A percentile compares a stretch with the other conserved stretches of the same genome.
phyloP scores from a whole-genome alignment of 2,113 vertebrate species.

The Petrocephalus microphthalmus region DNA sequence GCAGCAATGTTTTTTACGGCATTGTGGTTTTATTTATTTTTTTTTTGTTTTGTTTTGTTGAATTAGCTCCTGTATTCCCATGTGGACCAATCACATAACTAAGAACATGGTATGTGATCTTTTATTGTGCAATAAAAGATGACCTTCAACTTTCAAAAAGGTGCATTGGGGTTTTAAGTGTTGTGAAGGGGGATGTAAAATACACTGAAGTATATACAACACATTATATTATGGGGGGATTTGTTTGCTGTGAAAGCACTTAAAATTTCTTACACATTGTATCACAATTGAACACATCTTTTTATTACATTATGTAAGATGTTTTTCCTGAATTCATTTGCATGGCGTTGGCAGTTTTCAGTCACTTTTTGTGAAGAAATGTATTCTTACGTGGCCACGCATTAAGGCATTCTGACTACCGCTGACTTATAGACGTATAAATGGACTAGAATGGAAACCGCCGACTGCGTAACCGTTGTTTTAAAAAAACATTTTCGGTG shows the following conservation, averaged over 20 bases:
- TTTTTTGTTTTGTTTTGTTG: slow-evolving; percentile 33
- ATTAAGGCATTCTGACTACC: background rate
- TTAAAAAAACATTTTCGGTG: background rate
- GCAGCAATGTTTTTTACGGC: slow-evolving; percentile 31
- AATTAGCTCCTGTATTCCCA: slow-evolving; percentile 57
- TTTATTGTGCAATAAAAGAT: slow-evolving; percentile 72
- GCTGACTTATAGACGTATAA: background rate
- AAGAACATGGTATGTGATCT: slow-evolving; percentile 62
- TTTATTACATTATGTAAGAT: background rate
- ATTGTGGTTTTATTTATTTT: slow-evolving; percentile 31
- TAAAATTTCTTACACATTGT: background rate
- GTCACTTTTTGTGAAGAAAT: background rate
- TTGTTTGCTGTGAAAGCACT: background rate
- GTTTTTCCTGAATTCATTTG: background rate
- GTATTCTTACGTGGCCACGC: background rate
- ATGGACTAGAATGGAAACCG: background rate
- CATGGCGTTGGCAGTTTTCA: background rate
- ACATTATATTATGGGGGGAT: background rate
- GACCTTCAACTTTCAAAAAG: slow-evolving; percentile 55
- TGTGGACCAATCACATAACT: slow-evolving; percentile 62
- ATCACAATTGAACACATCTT: background rate
- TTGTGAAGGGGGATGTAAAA: background rate
- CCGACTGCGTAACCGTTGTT: background rate
- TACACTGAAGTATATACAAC: background rate
- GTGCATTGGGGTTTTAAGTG: slow-evolving; percentile 11